Base-by-base conservation (phyloP, 1,140 invertebrate species). In the Neotoxoptera formosana region DNA sequence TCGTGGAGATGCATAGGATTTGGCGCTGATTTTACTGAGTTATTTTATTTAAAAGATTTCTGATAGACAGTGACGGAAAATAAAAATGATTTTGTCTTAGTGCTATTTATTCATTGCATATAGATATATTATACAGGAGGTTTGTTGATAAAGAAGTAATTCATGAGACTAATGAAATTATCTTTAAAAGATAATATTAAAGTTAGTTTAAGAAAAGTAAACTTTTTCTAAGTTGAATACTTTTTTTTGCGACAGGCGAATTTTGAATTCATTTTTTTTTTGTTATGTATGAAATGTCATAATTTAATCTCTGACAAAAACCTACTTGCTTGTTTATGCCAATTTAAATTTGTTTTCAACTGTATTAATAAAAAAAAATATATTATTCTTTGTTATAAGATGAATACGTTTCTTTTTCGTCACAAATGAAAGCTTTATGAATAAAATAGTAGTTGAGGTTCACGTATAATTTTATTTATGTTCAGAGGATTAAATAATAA, bases 401-500 rank as follows among this genome's bases (percentile, higher is more conserved):
- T 36, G 36, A 89, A 53, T 89, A 53, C 25, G 14, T 84, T 53
- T 34, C 23, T 89, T 51, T 53, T 53, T 36, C 1, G 34, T 56
- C 14, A 89, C 34, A 36, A 89, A 56, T 89, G 48, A 56, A 36
- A 89, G 56, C 25, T 90, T 90, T 56, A 90, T 67, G 89, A 90
- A 90, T 90, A 67, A 90, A 90, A 90, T 90, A 89, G 21, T 67
- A 90, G 36, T 90, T 45, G 36, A 67, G 56, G 36, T 60, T 90
- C 11, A n/a, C 25, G 36, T 90, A 60, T 90, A 60, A 90, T 90
- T 90, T 67, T 60, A 67, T 60, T 67, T 90, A 67, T 90, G 89
- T 90, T 41, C 56, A 67, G 30, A 67, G 41, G 34, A 89, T 89
- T 89, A 89, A 89, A 89, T 89, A 89, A 89, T 89, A 89, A 89